Conservation (phyloP, 2,113 vertebrate species). For the Hippocampus barbouri region DNA sequence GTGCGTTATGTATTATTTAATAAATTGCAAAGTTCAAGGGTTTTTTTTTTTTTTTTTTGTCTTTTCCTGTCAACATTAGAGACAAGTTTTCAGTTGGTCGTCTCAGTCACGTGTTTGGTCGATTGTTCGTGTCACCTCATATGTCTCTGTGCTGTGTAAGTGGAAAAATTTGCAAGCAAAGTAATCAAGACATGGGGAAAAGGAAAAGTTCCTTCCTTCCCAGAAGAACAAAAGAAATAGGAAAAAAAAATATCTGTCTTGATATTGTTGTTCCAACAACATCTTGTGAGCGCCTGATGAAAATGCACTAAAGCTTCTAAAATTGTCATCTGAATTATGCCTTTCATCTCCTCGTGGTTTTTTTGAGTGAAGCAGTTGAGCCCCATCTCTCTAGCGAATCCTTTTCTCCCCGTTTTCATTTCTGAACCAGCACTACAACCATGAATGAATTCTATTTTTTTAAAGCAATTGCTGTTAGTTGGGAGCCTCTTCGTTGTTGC, state of each 20-base stretch:
- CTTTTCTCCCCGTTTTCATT: conserved; percentile 71
- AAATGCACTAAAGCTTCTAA: conserved; percentile 74
- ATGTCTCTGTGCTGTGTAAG: conserved; percentile 29
- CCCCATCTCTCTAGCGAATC: conserved; percentile 66
- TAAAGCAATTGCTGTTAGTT: conserved; percentile 78
- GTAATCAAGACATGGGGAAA: conserved; percentile 46
- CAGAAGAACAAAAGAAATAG: conserved; percentile 1
- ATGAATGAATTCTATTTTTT: conserved; percentile 79
- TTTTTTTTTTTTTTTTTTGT: conserved; percentile 55
- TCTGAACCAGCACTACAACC: conserved; percentile 72
- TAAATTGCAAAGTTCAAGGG: conserved; percentile 49
- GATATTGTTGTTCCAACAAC: conserved; percentile 64
- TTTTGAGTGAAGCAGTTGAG: conserved; percentile 75
- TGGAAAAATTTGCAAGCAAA: conserved; percentile 58
- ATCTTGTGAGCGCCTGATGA: conserved; percentile 69
- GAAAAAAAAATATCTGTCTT: conserved; percentile 55
- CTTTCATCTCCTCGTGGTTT: conserved; percentile 70
- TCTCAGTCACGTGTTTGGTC: conserved; percentile 55
- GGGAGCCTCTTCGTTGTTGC: conserved; percentile 57
- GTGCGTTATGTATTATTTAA: conserved; percentile 55
- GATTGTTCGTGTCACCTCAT: conserved; percentile 63
- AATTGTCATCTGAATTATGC: conserved; percentile 78
- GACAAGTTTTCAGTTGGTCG: conserved; percentile 56
- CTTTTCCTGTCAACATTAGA: conserved; percentile 34
- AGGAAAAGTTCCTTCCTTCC: neutral